phyloP scores from a whole-genome alignment of 2,888 invertebrate species.

The Escarpia spicata region DNA sequence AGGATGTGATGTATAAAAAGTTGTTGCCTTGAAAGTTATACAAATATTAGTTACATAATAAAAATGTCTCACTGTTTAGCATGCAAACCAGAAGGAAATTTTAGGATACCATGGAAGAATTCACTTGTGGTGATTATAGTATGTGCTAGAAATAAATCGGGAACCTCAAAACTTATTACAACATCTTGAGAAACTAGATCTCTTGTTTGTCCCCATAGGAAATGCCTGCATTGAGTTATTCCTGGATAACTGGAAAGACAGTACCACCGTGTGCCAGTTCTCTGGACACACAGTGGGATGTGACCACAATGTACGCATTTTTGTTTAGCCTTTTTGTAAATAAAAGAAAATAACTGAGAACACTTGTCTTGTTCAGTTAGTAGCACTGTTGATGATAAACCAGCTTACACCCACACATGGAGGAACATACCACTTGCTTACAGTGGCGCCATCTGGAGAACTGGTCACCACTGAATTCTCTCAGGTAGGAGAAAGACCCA shows the following conservation, averaged over 20 bases:
- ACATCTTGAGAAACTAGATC: background rate
- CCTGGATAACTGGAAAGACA: background rate
- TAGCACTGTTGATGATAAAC: background rate
- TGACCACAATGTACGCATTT: background rate
- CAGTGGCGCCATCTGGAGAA: too few relatives aligned
- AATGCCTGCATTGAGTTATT: background rate
- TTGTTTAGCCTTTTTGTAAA: conserved; percentile 3
- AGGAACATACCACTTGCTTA: too few relatives aligned
- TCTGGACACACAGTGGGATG: background rate
- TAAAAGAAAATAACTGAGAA: background rate
- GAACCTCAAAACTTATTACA: background rate
- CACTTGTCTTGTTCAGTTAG: background rate
- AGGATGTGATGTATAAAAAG: background rate
- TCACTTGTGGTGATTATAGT: background rate
- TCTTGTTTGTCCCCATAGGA: background rate
- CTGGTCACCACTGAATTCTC: too few relatives aligned
- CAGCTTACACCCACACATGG: too few relatives aligned
- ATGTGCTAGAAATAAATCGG: background rate
- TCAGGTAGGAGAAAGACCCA: too few relatives aligned
- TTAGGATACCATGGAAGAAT: background rate
- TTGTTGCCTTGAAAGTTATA: background rate
- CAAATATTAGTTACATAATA: background rate
- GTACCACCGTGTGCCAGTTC: background rate
- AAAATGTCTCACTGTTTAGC: background rate
- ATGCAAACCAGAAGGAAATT: background rate